phyloP scores from a whole-genome alignment of 2,797 vertebrate species.

The Manis pentadactyla region DNA sequence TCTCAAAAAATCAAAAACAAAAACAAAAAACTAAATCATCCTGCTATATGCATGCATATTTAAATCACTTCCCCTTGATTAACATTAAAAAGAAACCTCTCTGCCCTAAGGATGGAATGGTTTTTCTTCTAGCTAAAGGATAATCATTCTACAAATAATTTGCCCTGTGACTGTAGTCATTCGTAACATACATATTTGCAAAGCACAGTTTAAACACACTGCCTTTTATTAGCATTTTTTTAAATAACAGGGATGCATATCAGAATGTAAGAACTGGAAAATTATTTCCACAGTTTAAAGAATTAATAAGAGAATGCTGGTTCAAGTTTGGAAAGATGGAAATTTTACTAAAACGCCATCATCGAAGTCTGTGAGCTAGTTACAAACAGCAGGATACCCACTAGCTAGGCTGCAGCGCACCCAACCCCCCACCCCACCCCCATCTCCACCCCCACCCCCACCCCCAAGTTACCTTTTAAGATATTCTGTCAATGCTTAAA shows the following conservation, averaged over 20 bases:
- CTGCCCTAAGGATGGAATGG: constrained; percentile 73
- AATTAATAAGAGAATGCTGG: constrained; percentile 88
- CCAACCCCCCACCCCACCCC: constrained; percentile 70
- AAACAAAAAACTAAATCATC: constrained; percentile 74
- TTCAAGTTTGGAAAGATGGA: constrained; percentile 84
- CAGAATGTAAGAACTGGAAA: constrained; percentile 83
- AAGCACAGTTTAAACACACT: constrained; percentile 86
- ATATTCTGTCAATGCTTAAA: constrained; percentile 84
- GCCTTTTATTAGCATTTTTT: constrained; percentile 80
- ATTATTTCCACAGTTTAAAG: constrained; percentile 84
- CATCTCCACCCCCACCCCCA: constrained; percentile 66
- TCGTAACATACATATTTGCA: constrained; percentile 84
- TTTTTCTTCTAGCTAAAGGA: constrained; percentile 81
- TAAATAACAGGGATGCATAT: constrained; percentile 86
- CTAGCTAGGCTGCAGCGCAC: constrained; percentile 77
- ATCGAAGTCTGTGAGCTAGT: constrained; percentile 77
- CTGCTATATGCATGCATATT: constrained; percentile 78
- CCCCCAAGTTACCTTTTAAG: constrained; percentile 82
- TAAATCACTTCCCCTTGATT: constrained; percentile 81
- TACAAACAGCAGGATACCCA: constrained; percentile 82
- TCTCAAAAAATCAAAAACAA: constrained; percentile 71
- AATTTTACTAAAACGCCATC: constrained; percentile 84
- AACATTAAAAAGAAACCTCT: constrained; percentile 80
- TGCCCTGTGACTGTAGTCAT: constrained; percentile 81
- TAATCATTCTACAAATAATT: constrained; percentile 83